A percentile compares a stretch with the other conserved stretches of the same genome.
Evolutionary conservation across 2,888 invertebrate species (phyloP).

Genomic region (Athalia circularis): DNA sequence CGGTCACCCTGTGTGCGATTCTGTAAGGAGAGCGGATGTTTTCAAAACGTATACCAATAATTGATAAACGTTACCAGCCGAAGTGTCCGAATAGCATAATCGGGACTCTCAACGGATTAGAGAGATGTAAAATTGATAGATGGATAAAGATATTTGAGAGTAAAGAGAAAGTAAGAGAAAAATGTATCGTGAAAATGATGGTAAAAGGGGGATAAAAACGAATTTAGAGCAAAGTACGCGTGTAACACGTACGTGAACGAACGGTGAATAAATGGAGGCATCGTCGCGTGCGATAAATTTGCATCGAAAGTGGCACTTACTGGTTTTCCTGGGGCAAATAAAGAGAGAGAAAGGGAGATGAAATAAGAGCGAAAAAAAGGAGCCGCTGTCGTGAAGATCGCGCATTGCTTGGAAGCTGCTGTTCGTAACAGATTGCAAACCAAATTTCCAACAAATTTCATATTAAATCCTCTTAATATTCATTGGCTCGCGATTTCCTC

Average conservation of each 20-base stretch:
- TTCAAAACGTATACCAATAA: too few relatives aligned
- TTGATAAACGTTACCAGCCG: too few relatives aligned
- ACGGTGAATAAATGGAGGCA: constrained; percentile 23
- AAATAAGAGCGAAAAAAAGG: neutral
- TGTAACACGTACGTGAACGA: neutral
- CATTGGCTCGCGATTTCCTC: constrained; percentile 6
- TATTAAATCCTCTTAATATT: constrained; percentile 57
- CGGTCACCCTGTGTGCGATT: too few relatives aligned
- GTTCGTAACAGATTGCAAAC: constrained; percentile 60
- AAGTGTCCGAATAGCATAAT: too few relatives aligned
- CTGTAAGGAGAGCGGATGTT: too few relatives aligned
- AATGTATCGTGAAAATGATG: too few relatives aligned
- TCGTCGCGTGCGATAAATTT: constrained; percentile 64
- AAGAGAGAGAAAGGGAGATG: too few relatives aligned
- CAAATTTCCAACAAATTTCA: constrained; percentile 63
- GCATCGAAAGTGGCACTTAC: constrained; percentile 72
- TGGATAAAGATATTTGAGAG: too few relatives aligned
- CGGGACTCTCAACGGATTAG: too few relatives aligned
- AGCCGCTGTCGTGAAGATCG: constrained; percentile 37
- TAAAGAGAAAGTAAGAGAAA: too few relatives aligned
- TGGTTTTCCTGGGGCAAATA: constrained; percentile 55
- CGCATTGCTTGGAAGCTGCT: constrained; percentile 16
- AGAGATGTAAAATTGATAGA: too few relatives aligned
- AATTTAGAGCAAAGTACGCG: constrained; percentile 30
- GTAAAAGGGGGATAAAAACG: neutral